Evolutionary conservation across 1,140 invertebrate species (phyloP), one percentile per base, ranked within the genome.

Genomic region (Scylla paramamosain): DNA sequence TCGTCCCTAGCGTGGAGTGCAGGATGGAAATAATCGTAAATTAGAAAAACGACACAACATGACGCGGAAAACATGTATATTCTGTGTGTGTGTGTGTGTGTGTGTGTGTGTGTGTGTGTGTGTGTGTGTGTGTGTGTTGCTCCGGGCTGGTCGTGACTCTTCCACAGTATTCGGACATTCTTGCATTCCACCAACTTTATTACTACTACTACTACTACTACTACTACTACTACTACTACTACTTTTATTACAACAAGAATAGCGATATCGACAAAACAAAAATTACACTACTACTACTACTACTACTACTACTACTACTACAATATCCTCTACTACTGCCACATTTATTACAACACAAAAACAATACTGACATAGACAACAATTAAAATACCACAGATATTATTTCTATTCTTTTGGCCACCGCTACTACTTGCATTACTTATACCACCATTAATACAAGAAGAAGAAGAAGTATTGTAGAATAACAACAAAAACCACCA

Each of bases 71-170:
- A 77, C 67, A 77, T n/a, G 3, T 77, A n/a, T n/a, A 77, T 77
- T n/a, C 4, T n/a, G n/a, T n/a, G n/a, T n/a, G 67, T 77, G 67
- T 77, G 67, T 77, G 67, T 77, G 67, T 77, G 67, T 77, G 67
- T 77, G 67, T 77, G 67, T 77, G 67, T 77, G 67, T 77, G 67
- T n/a, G 67, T n/a, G 67, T n/a, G 67, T n/a, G 67, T n/a, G 67
- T n/a, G 67, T 77, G 67, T 77, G 67, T 77, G 67, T 77, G 67
- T 77, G 67, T 77, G 67, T 67, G 59, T 67, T 67, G 67, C 67
- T 77, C 6, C 20, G 20, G 67, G 67, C 67, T 77, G 25, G 67
- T 77, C 67, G 67, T 77, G 67, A 77, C 67, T 77, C 67, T n/a
- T n/a, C 67, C 67, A n/a, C 67, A 77, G 25, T 77, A 77, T 77